A percentile compares a stretch with the other conserved stretches of the same genome.
These are phyloP conservation scores for Nomada hirtipes DNA, from an alignment of 2,888 invertebrate genomes.

Conservation along the genomic window DNA sequence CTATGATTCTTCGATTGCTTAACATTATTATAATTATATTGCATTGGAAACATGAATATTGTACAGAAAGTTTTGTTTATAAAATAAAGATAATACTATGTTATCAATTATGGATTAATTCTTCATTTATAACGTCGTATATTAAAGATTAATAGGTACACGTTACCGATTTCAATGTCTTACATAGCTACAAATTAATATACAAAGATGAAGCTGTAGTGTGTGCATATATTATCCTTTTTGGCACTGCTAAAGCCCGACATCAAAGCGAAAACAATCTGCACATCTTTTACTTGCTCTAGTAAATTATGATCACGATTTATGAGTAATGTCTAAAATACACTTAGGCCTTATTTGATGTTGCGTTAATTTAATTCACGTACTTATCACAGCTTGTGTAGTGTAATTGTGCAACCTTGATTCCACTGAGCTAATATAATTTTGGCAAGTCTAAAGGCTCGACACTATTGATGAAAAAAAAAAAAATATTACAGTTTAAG, in stretches of 20 bases:
- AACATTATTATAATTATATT: constrained; percentile 44
- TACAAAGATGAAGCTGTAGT: constrained; percentile 68
- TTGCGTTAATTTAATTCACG: constrained; percentile 35
- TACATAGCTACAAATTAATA: constrained; percentile 67
- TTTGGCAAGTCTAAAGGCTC: constrained; percentile 3
- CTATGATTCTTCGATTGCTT: constrained; percentile 30
- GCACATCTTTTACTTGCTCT: constrained; percentile 60
- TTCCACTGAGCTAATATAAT: constrained; percentile 27
- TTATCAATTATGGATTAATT: constrained; percentile 59
- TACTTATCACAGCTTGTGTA: constrained; percentile 61
- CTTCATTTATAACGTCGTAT: constrained; percentile 49
- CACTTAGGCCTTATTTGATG: constrained; percentile 59
- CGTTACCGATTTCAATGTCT: constrained; percentile 63
- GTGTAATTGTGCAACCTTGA: constrained; percentile 20
- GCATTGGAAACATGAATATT: constrained; percentile 33
- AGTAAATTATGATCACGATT: constrained; percentile 39
- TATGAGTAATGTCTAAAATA: constrained; percentile 36
- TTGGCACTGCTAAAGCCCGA: constrained; percentile 78
- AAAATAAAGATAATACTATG: constrained; percentile 44
- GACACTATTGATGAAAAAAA: constrained; percentile 1
- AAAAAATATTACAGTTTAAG: neutral
- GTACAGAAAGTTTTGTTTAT: constrained; percentile 30
- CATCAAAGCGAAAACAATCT: constrained; percentile 58
- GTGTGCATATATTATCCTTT: constrained; percentile 59
- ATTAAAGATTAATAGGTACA: constrained; percentile 62